Conservation (phyloP, 2,888 invertebrate species). For the Hydriomena furcata region DNA sequence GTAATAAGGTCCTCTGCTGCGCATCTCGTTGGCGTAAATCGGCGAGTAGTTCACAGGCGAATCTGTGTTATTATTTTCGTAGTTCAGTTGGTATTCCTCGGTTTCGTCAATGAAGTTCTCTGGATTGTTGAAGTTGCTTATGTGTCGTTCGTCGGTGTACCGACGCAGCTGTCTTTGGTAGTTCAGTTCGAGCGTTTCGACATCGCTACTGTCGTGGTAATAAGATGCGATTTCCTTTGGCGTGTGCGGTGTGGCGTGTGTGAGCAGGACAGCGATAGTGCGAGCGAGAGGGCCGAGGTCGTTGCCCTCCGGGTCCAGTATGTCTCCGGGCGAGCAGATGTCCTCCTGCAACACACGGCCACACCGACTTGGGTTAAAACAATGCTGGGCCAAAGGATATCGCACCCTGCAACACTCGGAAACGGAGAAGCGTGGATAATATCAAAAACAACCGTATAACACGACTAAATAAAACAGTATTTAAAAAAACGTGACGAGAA, state of each 20-base stretch:
- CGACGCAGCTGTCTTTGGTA: constrained; percentile 56
- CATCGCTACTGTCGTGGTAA: constrained; percentile 40
- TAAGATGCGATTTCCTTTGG: constrained; percentile 71
- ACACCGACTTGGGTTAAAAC: constrained; percentile 71
- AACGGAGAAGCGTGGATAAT: constrained; percentile 42
- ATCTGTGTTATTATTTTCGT: constrained; percentile 64
- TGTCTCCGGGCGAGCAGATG: constrained; percentile 85
- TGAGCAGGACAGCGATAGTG: constrained; percentile 60
- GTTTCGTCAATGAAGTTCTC: constrained; percentile 68
- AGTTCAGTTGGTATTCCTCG: constrained; percentile 65
- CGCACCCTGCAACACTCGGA: constrained; percentile 72
- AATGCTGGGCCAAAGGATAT: constrained; percentile 61
- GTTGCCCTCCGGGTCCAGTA: constrained; percentile 60
- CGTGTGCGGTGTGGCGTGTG: constrained; percentile 64
- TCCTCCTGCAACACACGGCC: constrained; percentile 88
- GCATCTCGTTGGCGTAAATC: constrained; percentile 62
- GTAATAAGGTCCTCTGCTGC: constrained; percentile 74
- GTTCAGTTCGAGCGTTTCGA: constrained; percentile 58
- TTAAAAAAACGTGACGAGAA: no score
- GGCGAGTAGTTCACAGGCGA: constrained; percentile 54
- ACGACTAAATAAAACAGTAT: no score
- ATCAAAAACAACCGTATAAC: no score
- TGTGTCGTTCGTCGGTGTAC: constrained; percentile 64
- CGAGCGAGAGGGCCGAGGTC: constrained; percentile 58
- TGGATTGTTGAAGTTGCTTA: constrained; percentile 63